Evolutionary conservation across 2,797 vertebrate genomes (phyloP).

Genomic region (Strix occidentalis): DNA sequence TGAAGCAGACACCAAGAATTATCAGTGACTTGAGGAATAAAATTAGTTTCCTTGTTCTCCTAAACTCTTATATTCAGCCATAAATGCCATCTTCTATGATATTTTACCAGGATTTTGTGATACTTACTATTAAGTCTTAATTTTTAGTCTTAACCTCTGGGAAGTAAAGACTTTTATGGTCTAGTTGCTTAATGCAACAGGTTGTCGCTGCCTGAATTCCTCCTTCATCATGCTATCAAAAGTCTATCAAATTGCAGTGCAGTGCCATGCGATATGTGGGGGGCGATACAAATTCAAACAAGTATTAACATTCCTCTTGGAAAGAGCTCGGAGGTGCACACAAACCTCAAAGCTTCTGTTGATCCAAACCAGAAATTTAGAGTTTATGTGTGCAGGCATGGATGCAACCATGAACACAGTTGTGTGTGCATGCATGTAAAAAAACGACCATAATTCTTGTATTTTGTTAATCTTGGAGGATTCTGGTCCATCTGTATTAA

Average conservation of each 20-base stretch:
- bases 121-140: neutral
- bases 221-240: neutral
- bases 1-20: neutral
- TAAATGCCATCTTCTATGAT: neutral
- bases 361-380: neutral
- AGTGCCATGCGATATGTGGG: neutral
- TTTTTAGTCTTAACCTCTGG: constrained; percentile 17
- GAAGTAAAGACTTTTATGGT: constrained; percentile 29
- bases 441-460: neutral
- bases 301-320: neutral
- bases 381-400: neutral
- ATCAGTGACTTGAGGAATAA: neutral
- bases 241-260: neutral
- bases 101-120: neutral
- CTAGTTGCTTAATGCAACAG: neutral
- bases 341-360: neutral
- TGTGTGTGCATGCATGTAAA: neutral
- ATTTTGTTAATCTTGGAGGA: neutral
- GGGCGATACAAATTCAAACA: neutral
- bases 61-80: neutral
- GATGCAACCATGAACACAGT: neutral
- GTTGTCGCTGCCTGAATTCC: neutral
- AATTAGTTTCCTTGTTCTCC: neutral
- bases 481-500: neutral
- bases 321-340: neutral